Conservation (phyloP, 2,113 vertebrate genomes). For the Tyto alba region DNA sequence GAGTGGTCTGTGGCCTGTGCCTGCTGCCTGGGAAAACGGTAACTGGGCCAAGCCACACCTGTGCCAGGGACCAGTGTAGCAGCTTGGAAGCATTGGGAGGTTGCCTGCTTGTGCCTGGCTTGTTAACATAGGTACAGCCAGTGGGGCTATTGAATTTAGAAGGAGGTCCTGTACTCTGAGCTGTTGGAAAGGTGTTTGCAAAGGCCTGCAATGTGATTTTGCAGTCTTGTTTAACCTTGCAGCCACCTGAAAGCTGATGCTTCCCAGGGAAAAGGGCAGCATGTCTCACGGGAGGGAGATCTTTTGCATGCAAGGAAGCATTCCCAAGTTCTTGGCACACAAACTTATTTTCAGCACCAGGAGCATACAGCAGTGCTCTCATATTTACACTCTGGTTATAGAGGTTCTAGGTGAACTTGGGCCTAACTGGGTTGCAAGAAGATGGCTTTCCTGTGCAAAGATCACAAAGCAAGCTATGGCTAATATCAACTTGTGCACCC, state of each 20-base stretch:
- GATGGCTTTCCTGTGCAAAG: neutral
- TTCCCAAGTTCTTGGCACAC: neutral
- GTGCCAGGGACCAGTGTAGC: neutral
- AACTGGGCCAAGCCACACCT: neutral
- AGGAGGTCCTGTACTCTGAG: neutral
- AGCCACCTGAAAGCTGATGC: neutral
- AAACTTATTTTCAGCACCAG: neutral
- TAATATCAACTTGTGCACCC: neutral
- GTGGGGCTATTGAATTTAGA: neutral
- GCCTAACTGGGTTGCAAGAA: neutral
- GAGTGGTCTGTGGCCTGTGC: neutral
- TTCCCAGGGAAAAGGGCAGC: neutral
- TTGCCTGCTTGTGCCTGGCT: neutral
- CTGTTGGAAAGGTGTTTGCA: neutral
- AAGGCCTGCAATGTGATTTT: neutral
- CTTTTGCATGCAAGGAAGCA: neutral
- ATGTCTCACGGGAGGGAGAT: neutral
- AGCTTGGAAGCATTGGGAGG: neutral
- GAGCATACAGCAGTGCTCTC: neutral
- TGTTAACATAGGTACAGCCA: neutral
- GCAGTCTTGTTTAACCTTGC: neutral
- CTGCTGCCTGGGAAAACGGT: neutral
- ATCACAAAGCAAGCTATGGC: neutral
- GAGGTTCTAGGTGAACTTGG: neutral
- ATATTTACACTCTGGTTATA: neutral